A percentile compares a stretch with the other conserved stretches of the same genome.
Evolutionary conservation across 1,140 invertebrate species (phyloP).

Genomic region (Sitobion miscanthi): DNA sequence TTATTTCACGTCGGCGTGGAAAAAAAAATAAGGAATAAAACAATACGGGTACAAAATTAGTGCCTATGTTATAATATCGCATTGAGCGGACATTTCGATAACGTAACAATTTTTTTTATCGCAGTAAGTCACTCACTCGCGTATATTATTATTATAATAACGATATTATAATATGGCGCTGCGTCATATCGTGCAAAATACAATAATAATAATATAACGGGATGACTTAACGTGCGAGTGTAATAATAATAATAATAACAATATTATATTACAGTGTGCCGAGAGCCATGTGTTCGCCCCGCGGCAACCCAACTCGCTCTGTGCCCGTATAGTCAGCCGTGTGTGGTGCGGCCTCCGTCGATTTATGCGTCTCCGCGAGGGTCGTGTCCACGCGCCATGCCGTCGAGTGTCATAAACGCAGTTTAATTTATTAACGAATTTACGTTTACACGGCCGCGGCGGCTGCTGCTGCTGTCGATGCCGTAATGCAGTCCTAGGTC

Average conservation of each 20-base stretch:
- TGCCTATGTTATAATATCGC: not conserved
- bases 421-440: conserved; percentile 29
- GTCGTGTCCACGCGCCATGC: not conserved
- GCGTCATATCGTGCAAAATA: not conserved
- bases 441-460: not conserved
- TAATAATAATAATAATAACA: not conserved
- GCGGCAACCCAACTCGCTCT: not conserved
- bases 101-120: not conserved
- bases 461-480: not conserved
- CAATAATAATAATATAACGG: not conserved
- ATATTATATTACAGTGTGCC: not conserved
- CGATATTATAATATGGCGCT: not conserved
- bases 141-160: not conserved
- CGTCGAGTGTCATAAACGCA: conserved; percentile 29
- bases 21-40: conserved; percentile 7
- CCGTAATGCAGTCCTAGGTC: not conserved
- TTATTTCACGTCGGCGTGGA: not conserved
- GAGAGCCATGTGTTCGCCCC: conserved; percentile 8
- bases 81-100: not conserved
- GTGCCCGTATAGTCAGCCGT: not conserved
- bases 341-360: not conserved
- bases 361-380: not conserved
- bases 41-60: not conserved
- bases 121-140: not conserved
- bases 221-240: not conserved